Base-by-base conservation (phyloP, 2,797 vertebrate species). In the Pachyuromys duprasi region DNA sequence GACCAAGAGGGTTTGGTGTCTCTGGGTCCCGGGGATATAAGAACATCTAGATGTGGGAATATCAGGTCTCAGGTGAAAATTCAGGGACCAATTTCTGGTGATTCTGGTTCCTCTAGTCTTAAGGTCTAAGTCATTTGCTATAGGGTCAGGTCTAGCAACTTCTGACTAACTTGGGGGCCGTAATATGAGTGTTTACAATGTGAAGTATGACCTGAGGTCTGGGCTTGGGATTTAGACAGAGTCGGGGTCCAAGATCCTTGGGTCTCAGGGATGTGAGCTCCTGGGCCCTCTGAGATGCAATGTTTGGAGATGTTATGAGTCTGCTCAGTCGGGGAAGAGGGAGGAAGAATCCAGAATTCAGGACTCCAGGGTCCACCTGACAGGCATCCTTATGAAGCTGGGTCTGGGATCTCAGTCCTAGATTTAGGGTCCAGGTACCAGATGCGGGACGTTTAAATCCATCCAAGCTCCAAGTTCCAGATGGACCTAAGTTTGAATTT, bases 391-490 rank as follows among this genome's bases (percentile, higher is more conserved):
- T 78, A 0, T 36, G 90, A 97, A 90, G 88, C 84, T 67, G 86
- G 45, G 36, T 53, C 75, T 95, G 81, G 89, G 53, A 91, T 81
- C 72, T 94, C 88, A 79, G 53, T 94, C 74, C 93, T 93, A 91
- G 42, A 53, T 94, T 83, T 95, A 90, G 83, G 86, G 45, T 94
- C 86, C 95, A 95, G 92, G 49, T 93, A 96, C 93, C 81, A 91
- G 87, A 80, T 94, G 84, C 96, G 89, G 93, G 89, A 78, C 62
- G 95, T 93, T 95, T 91, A 81, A 86, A 74, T 88, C 93, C 93
- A 97, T 82, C 81, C 75, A 75, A 96, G 92, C 90, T 97, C 95
- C 96, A 97, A 96, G 74, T 95, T 91, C 74, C 33, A 8, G 49
- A 62, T 74, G 70, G 88, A 95, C 95, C 96, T 92, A 90, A 87